Conservation (phyloP, 2,797 vertebrate genomes). For the Echeneis naucrates region DNA sequence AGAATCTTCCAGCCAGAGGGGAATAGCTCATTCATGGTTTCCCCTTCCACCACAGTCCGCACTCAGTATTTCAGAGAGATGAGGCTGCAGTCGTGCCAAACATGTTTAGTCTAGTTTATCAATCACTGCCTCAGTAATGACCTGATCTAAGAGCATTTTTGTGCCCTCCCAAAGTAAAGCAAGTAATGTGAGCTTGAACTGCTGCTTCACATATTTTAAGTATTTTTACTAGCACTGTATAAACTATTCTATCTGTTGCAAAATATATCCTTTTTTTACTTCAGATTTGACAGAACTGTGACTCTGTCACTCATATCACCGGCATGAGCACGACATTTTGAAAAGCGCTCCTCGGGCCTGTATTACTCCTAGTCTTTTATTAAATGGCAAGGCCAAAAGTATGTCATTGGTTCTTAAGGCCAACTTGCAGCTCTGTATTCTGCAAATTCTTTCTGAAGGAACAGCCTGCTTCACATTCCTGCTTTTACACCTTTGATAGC, state of each 20-base stretch:
- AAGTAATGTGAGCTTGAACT: not conserved
- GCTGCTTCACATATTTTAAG: not conserved
- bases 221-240: not conserved
- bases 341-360: slow-evolving; percentile 16
- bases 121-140: not conserved
- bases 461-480: slow-evolving; percentile 30
- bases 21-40: slow-evolving; percentile 44
- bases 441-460: slow-evolving; percentile 39
- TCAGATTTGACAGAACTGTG: not conserved
- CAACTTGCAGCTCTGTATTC: slow-evolving; percentile 24
- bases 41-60: slow-evolving; percentile 53
- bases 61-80: slow-evolving; percentile 62
- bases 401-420: slow-evolving; percentile 48
- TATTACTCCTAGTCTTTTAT: slow-evolving; percentile 30
- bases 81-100: slow-evolving; percentile 45
- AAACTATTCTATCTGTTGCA: not conserved
- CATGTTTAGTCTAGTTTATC: slow-evolving; percentile 22
- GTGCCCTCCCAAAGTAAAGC: not conserved
- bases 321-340: not conserved
- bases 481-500: slow-evolving; percentile 31
- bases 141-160: not conserved
- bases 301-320: not conserved
- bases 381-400: slow-evolving; percentile 29
- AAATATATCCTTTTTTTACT: not conserved
- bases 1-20: slow-evolving; percentile 59